Evolutionary conservation across 2,888 invertebrate genomes (phyloP).

Genomic region (Stegophylla sp.): DNA sequence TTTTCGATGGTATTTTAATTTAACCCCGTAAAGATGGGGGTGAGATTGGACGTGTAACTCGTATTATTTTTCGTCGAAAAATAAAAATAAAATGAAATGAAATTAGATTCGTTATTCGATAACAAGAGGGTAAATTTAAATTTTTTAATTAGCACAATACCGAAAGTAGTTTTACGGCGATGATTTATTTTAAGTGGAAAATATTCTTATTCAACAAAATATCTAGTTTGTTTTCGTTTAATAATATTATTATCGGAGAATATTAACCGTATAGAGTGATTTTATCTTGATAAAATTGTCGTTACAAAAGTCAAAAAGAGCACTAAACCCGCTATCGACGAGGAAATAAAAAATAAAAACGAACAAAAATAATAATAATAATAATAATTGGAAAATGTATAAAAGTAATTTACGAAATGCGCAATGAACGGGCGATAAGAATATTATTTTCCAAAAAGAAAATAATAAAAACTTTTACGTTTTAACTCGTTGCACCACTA

Average conservation of each 20-base stretch:
- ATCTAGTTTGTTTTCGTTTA: too few relatives aligned
- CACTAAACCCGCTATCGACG: too few relatives aligned
- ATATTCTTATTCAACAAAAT: too few relatives aligned
- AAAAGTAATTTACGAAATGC: background rate
- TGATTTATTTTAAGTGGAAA: too few relatives aligned
- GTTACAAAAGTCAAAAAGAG: too few relatives aligned
- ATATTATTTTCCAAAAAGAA: background rate
- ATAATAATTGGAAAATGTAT: background rate
- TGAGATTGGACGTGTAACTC: background rate
- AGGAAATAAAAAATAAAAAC: too few relatives aligned
- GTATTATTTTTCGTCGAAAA: background rate
- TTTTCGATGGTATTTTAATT: background rate
- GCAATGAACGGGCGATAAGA: background rate
- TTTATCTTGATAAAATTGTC: too few relatives aligned
- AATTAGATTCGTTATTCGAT: background rate
- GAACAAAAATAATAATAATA: too few relatives aligned
- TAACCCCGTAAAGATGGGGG: background rate
- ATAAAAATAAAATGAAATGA: background rate
- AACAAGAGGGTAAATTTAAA: background rate
- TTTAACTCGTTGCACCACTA: background rate
- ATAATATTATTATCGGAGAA: too few relatives aligned
- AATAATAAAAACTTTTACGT: background rate
- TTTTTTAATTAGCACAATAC: background rate
- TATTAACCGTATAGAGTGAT: too few relatives aligned
- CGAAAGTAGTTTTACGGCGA: too few relatives aligned